These are phyloP conservation scores for Melanerpes formicivorus DNA, from an alignment of 2,113 vertebrate genomes.

Conservation along the genomic window DNA sequence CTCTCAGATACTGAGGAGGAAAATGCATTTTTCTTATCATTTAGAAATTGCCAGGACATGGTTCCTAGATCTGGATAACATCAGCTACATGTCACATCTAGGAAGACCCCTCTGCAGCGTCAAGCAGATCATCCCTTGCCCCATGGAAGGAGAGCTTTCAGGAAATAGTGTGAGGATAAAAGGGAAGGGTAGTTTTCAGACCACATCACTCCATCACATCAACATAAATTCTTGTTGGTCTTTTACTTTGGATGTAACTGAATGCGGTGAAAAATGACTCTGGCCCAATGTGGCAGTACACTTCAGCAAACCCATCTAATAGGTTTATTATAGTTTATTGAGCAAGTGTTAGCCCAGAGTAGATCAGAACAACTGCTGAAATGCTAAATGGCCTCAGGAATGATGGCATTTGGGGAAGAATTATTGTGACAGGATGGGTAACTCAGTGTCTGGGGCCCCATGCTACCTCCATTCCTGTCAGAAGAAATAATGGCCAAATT, in stretches of 20 bases:
- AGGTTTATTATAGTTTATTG: slow-evolving; percentile 68
- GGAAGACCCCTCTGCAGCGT: background rate
- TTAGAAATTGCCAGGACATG: background rate
- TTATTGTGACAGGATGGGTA: slow-evolving; percentile 45
- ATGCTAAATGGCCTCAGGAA: slow-evolving; percentile 48
- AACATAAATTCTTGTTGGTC: slow-evolving; percentile 32
- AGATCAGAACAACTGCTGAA: background rate
- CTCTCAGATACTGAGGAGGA: background rate
- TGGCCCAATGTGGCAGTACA: slow-evolving; percentile 26
- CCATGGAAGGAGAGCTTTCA: background rate
- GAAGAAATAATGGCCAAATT: slow-evolving; percentile 56
- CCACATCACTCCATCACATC: background rate
- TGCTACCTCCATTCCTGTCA: slow-evolving; percentile 37
- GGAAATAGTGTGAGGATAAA: background rate
- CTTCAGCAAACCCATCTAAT: slow-evolving; percentile 59
- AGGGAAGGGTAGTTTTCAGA: slow-evolving; percentile 50
- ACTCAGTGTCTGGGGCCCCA: slow-evolving; percentile 9
- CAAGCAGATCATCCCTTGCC: background rate
- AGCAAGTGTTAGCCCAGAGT: slow-evolving; percentile 39
- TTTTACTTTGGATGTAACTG: background rate
- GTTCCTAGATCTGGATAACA: background rate
- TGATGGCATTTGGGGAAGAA: slow-evolving; percentile 43
- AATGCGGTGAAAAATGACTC: slow-evolving; percentile 51
- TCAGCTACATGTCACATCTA: background rate
- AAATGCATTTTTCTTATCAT: background rate